phyloP scores from a whole-genome alignment of 2,888 invertebrate genomes.

The Harpalus rufipes region DNA sequence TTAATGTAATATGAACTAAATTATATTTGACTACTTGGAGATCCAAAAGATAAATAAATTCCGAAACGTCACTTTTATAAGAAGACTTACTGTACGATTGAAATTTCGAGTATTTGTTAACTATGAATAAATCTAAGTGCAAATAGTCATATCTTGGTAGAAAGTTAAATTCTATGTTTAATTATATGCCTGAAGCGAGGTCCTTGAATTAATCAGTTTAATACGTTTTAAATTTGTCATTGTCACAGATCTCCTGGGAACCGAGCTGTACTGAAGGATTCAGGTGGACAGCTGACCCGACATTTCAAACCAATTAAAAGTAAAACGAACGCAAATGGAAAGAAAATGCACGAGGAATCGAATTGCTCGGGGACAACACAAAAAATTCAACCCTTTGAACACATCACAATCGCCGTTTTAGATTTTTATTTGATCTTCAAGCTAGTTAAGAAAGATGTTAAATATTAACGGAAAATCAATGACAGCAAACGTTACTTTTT shows the following conservation, averaged over 20 bases:
- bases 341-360: conserved; percentile 31
- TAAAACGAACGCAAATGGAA: conserved; percentile 41
- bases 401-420: neutral
- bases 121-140: no score
- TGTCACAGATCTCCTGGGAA: conserved; percentile 9
- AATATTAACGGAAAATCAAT: neutral
- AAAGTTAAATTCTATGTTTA: neutral
- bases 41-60: no score
- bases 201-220: conserved; percentile 54
- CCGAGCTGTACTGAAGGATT: neutral
- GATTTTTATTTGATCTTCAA: neutral
- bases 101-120: no score
- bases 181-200: conserved; percentile 7
- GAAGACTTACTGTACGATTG: no score
- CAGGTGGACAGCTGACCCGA: conserved; percentile 38
- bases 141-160: neutral
- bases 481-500: neutral
- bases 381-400: conserved; percentile 20
- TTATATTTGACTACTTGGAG: no score
- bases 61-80: no score
- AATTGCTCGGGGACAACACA: neutral
- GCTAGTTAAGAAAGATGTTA: neutral
- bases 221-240: conserved; percentile 58
- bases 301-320: conserved; percentile 50
- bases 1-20: no score